phyloP scores from a whole-genome alignment of 2,888 invertebrate genomes.

The Ommatoiulus sabulosus region DNA sequence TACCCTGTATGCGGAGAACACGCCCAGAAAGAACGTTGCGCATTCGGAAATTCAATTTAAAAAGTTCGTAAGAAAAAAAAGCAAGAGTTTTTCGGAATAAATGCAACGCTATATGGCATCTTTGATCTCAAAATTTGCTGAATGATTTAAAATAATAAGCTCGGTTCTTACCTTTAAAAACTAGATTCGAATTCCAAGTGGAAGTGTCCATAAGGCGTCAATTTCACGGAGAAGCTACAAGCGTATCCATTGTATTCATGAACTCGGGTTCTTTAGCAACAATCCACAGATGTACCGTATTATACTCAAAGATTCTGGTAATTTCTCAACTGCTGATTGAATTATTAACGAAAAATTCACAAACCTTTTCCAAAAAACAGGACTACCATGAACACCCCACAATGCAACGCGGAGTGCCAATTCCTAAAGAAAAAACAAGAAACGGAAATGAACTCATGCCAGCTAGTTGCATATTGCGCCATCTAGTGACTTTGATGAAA shows the following conservation, averaged over 20 bases:
- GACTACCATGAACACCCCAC: conserved; percentile 5
- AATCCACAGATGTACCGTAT: neutral
- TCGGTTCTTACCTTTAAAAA: neutral
- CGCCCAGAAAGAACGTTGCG: neutral
- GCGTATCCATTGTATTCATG: conserved; percentile 16
- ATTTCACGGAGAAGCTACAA: neutral
- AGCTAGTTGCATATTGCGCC: neutral
- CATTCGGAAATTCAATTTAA: neutral
- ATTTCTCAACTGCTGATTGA: neutral
- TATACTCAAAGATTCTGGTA: neutral
- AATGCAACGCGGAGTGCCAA: conserved; percentile 18
- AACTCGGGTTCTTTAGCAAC: neutral
- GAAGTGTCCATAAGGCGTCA: conserved; percentile 45
- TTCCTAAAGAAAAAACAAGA: neutral
- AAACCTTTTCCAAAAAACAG: conserved; percentile 9
- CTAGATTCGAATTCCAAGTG: conserved; percentile 30
- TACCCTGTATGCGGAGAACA: conserved; percentile 1
- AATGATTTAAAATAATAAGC: neutral
- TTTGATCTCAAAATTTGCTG: neutral
- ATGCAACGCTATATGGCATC: neutral
- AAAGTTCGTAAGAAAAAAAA: neutral
- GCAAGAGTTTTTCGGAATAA: neutral
- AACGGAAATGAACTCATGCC: neutral
- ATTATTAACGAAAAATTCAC: neutral
- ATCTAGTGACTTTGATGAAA: neutral